Evolutionary conservation across 2,888 invertebrate species (phyloP).

Genomic region (Pheosia tremula): DNA sequence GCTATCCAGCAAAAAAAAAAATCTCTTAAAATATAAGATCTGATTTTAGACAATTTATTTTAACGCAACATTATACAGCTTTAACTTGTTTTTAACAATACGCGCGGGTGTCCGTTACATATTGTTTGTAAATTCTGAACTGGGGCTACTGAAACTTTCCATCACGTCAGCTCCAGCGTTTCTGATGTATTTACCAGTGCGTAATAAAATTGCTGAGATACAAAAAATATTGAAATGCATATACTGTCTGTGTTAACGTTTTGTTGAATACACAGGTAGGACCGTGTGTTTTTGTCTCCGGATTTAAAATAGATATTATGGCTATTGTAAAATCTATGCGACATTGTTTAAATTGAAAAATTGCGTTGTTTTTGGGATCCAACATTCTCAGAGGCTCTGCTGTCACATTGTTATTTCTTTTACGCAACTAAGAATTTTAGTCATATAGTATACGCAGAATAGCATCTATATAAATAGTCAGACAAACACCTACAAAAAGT

Average conservation of each 20-base stretch:
- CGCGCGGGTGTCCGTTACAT: constrained; percentile 18
- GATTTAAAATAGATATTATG: background rate
- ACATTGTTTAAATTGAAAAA: constrained; percentile 18
- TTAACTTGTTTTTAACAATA: constrained; percentile 8
- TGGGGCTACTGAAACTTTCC: constrained; percentile 24
- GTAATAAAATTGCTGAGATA: constrained; percentile 9
- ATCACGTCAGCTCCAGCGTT: constrained; percentile 25
- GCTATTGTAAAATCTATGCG: background rate
- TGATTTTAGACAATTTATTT: background rate
- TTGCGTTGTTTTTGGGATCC: too few relatives aligned
- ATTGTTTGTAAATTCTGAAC: constrained; percentile 23
- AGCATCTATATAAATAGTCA: too few relatives aligned
- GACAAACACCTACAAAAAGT: too few relatives aligned
- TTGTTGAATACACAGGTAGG: background rate
- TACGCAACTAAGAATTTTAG: constrained; percentile 17
- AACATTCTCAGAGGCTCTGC: too few relatives aligned
- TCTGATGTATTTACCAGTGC: constrained; percentile 18
- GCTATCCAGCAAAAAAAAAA: too few relatives aligned
- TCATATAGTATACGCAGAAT: too few relatives aligned
- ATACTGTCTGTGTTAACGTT: background rate
- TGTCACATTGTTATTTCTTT: too few relatives aligned
- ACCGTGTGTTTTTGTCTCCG: background rate
- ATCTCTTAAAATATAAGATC: too few relatives aligned
- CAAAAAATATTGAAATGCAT: background rate
- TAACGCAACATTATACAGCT: background rate